Evolutionary conservation across 2,888 invertebrate species (phyloP).

Genomic region (Brachynemurus nebulosus): DNA sequence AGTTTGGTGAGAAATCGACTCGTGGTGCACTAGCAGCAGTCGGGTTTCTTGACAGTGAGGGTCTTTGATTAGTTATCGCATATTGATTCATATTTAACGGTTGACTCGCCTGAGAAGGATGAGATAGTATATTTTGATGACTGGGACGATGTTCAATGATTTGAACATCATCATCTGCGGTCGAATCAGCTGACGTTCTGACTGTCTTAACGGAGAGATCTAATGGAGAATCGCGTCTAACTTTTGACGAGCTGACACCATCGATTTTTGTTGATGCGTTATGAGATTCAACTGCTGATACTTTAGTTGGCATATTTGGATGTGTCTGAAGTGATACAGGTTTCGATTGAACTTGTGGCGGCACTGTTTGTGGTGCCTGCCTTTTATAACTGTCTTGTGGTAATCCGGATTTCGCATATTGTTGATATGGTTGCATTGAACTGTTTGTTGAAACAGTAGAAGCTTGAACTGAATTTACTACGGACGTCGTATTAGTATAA

Average conservation of each 20-base stretch:
- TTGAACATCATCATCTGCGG: conserved; percentile 47
- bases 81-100: background rate
- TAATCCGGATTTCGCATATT: too few species aligned
- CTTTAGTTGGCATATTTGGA: background rate
- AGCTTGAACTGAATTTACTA: conserved; percentile 2
- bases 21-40: conserved; percentile 41
- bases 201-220: conserved; percentile 83
- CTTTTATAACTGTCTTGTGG: background rate
- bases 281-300: background rate
- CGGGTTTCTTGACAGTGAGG: conserved; percentile 19
- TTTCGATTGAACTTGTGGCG: background rate
- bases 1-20: conserved; percentile 68
- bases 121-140: conserved; percentile 15
- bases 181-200: conserved; percentile 77
- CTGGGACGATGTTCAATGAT: conserved; percentile 21
- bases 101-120: background rate
- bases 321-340: background rate
- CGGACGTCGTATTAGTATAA: conserved; percentile 2
- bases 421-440: background rate
- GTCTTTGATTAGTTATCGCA: conserved; percentile 11
- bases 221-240: conserved; percentile 62
- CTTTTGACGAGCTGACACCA: background rate
- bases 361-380: background rate
- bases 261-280: background rate
- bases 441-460: conserved; percentile 1